These are phyloP conservation scores for Actias luna DNA, from an alignment of 2,888 invertebrate genomes.

Conservation along the genomic window DNA sequence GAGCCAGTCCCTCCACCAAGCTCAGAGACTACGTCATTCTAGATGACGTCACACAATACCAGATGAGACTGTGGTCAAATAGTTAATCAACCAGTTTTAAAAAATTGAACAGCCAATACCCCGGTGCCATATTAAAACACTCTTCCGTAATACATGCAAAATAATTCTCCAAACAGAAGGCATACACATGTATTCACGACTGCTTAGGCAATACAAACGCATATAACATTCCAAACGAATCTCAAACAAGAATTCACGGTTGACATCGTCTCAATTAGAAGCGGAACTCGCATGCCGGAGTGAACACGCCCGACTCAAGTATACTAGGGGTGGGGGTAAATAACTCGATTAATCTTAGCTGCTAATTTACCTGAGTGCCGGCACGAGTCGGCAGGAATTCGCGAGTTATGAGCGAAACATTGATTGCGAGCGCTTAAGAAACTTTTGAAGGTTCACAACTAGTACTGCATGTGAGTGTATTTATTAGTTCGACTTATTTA, in stretches of 20 bases:
- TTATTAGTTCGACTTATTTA: background rate
- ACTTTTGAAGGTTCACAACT: slow-evolving; percentile 23
- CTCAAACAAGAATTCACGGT: slow-evolving; percentile 13
- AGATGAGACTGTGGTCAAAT: no score
- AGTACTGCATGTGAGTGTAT: background rate
- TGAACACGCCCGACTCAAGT: slow-evolving; percentile 11
- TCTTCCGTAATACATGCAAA: no score
- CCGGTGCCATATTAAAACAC: no score
- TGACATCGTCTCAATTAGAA: slow-evolving; percentile 10
- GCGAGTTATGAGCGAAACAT: slow-evolving; percentile 20
- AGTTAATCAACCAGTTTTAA: no score
- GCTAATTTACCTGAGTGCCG: slow-evolving; percentile 28
- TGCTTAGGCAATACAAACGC: background rate
- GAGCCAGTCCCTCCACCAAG: no score
- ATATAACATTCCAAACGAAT: slow-evolving; percentile 1
- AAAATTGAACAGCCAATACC: no score
- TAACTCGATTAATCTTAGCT: slow-evolving; percentile 15
- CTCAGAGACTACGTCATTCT: no score
- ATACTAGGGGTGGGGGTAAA: background rate
- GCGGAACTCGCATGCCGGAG: background rate
- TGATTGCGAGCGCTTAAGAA: slow-evolving; percentile 34
- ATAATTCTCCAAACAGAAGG: background rate
- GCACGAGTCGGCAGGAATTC: slow-evolving; percentile 3
- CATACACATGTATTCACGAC: background rate
- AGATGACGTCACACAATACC: no score